Base-by-base conservation (phyloP, 2,797 vertebrate species). In the Hyperoplus immaculatus region DNA sequence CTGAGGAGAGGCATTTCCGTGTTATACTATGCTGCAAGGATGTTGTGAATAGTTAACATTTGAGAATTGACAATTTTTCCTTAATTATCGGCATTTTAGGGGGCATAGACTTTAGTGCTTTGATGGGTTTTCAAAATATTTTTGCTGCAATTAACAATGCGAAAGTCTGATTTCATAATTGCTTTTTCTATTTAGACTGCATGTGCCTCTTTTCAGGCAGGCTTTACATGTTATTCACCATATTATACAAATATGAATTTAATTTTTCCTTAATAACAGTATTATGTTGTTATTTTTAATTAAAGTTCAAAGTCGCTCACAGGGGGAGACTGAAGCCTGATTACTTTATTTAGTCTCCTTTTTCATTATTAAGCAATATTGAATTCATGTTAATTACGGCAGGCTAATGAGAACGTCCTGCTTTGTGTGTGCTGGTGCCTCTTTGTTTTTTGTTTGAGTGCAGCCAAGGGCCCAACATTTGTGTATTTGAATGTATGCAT, bases 361-460 rank as follows among this genome's bases (percentile, higher is more conserved):
- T 82, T 90, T 88, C 78, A 84, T 87, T 89, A 89, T 89, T 62
- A 84, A 68, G 67, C 73, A 84, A 77, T 84, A 88, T 75, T 88
- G 78, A 82, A 88, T 86, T 88, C 45, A 77, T 85, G 66, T 89
- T 91, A 76, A 89, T 93, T 91, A 88, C 81, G 47, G 29, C 21
- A 60, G 39, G 82, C 72, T 88, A 92, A 93, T 92, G 81, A 88
- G 84, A 81, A 50, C 13, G 1, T 42, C 69, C 66, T 46, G 56
- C 61, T 85, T 74, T 79, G 75, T 58, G 70, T 45, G 62, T 62
- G 72, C 18, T 29, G 39, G 29, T 75, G 54, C 4, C 16, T 72
- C 11, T 43, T 70, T 67, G 36, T 69, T 29, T 1, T 18, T 12
- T 46, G 70, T 70, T 38, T 68, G 39, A 8, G 49, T 39, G 15